phyloP scores from a whole-genome alignment of 2,797 vertebrate genomes.

The Luscinia luscinia region DNA sequence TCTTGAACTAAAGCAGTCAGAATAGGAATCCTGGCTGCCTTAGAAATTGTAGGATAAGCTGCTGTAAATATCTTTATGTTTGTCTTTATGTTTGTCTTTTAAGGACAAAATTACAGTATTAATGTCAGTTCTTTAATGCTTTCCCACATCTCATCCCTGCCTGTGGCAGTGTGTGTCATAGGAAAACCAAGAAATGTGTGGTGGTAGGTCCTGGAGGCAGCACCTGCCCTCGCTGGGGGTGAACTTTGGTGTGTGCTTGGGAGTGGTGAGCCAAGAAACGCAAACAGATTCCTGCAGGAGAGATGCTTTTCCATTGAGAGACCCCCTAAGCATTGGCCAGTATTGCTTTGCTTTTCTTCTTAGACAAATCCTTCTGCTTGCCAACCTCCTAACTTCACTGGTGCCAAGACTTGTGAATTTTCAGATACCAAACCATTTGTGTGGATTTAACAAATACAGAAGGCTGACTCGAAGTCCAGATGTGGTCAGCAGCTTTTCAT shows the following conservation, averaged over 20 bases:
- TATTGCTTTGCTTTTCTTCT: not conserved
- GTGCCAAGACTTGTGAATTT: not conserved
- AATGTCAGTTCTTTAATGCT: not conserved
- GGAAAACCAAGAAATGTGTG: not conserved
- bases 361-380: not conserved
- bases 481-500: not conserved
- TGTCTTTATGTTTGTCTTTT: not conserved
- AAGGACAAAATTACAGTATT: not conserved
- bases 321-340: not conserved
- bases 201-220: not conserved
- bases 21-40: not conserved
- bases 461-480: not conserved
- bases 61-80: not conserved
- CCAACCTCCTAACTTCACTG: not conserved
- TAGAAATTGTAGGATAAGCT: not conserved
- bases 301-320: not conserved
- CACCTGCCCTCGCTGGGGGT: accelerated
- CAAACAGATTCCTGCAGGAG: not conserved
- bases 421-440: not conserved
- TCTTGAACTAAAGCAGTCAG: not conserved
- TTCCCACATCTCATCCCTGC: not conserved
- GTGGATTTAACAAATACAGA: not conserved
- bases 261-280: not conserved
- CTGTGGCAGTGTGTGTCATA: not conserved
- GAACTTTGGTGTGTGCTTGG: not conserved